Evolutionary conservation across 2,113 vertebrate species (phyloP).

Genomic region (Pomatorhinus ruficollis): DNA sequence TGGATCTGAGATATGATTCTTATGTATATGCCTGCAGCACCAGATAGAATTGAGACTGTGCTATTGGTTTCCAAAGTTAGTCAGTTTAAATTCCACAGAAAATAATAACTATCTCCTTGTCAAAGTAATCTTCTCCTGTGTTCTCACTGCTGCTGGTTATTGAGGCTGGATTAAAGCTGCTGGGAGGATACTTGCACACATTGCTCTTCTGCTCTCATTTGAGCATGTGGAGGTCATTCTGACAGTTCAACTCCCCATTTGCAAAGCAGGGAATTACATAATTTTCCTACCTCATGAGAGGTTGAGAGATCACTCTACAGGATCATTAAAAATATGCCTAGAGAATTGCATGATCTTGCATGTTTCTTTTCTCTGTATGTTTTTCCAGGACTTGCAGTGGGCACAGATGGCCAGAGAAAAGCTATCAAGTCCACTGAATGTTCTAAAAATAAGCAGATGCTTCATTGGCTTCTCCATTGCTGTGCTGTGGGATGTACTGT

Average conservation of each 20-base stretch:
- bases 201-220: background rate
- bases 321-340: background rate
- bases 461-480: background rate
- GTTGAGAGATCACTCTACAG: background rate
- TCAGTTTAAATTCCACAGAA: background rate
- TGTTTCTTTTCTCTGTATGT: background rate
- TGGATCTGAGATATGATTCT: background rate
- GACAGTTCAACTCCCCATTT: background rate
- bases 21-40: accelerated
- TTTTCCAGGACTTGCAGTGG: background rate
- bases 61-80: background rate
- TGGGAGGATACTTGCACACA: accelerated
- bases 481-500: background rate
- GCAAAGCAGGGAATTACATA: background rate
- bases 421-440: background rate
- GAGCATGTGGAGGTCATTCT: background rate
- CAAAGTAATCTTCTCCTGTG: background rate
- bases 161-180: background rate
- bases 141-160: background rate
- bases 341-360: background rate
- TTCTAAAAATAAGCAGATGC: background rate
- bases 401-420: background rate
- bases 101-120: background rate
- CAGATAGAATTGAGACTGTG: background rate
- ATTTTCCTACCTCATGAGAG: background rate